Base-by-base conservation (phyloP, 1,140 invertebrate species). In the Lordiphosa clarofinis region DNA sequence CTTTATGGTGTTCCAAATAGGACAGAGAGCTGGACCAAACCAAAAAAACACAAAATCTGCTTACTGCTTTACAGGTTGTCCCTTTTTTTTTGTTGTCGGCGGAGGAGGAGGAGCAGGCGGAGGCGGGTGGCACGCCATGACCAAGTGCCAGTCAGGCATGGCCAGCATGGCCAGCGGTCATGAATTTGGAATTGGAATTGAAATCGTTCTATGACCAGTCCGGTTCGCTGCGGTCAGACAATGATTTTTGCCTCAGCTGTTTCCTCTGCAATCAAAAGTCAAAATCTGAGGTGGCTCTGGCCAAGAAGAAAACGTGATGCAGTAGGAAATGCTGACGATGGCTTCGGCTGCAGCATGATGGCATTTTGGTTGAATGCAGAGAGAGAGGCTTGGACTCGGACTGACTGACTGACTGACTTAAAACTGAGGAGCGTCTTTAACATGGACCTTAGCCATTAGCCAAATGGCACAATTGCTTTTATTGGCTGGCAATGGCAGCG, bases 391-490 rank as follows among this genome's bases (percentile, higher is more conserved):
- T 73, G 54, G 47, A 21, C 39, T 11, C 49, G 12, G 33, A 42
- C 61, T 39, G 36, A 56, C 49, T 54, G 15, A 39, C 55, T 56
- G 5, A 54, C 49, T 40, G 64, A 55, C 56, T 49, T 21, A 28
- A 28, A 52, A 46, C 57, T 49, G 62, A 59, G 68, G 75, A 81
- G 75, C 73, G 78, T 81, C 76, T 74, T 42, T 55, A 65, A 81
- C 75, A 81, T 81, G 75, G 75, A 76, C 73, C 68, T 61, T 71
- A 72, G 68, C 65, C 74, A 78, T 78, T 78, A 78, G 74, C 68
- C 59, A 79, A 79, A 79, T 79, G 78, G 73, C 78, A 76, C 78
- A 82, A 82, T 82, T 82, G 78, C 78, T 82, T 82, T 82, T 82
- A 82, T 82, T 82, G 78, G 78, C 67, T 69, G 66, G 67, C 66